Evolutionary conservation across 1,140 invertebrate genomes (phyloP), one percentile per base, ranked within the genome.

Genomic region (Rhagoletis pomonella): DNA sequence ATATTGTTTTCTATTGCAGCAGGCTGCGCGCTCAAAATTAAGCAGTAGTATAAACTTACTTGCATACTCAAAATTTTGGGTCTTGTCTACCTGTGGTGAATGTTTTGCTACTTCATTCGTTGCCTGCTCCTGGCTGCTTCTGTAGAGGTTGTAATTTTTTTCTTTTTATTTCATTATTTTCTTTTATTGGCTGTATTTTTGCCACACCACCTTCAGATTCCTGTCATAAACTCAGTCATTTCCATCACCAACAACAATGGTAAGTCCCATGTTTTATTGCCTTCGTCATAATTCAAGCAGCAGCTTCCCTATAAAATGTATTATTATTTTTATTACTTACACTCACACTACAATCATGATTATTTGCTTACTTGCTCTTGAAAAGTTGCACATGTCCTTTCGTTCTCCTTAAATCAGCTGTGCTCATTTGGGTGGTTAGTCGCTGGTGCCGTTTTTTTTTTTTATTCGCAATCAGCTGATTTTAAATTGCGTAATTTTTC

Each of bases 401-500:
- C 44, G 4, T 81, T 42, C 47, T 55, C 5, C 17, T 62, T 14
- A 17, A 67, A 67, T 81, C 47, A 6, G 17, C 0, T 81, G 73
- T 47, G 17, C 17, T 14, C 67, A 47, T 17, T 73, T 39, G 50
- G 50, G 39, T 73, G 12, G 29, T 67, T 3, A 12, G 14, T 42
- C 10, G 10, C 4, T 17, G 42, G 3, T 42, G 14, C 44, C 17
- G 42, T 14, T 73, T 42, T 4, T 39, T 17, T 42, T 6, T 73
- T 42, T 4, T 39, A 3, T 42, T 6, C 10, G 14, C 44, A 81
- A 81, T n/a, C 73, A 81, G 73, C 73, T 81, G 73, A 81, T 81
- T 81, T 81, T 81, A 81, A 81, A 55, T 81, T 81, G 44, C 44
- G 42, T 44, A n/a, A 77, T 9, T 9, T 77, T 47, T 77, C 14